Base-by-base conservation (phyloP, 2,888 invertebrate genomes). In the Xylota sylvarum region DNA sequence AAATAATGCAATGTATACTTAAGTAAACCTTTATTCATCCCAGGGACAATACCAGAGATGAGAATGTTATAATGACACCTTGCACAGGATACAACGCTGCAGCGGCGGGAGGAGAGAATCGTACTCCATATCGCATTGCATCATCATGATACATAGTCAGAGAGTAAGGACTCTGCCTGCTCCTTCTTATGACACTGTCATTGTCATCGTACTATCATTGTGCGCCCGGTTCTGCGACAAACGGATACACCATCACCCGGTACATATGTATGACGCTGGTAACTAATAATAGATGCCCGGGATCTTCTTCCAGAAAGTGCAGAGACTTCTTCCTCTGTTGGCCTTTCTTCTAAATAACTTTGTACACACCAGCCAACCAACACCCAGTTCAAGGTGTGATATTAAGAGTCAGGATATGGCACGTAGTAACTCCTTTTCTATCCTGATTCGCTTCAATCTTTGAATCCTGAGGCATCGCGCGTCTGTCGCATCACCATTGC, bases 391-490 rank as follows among this genome's bases (percentile, higher is more conserved):
- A 76, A 85, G 81, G 85, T 85, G 80, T 80, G 81, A 81, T 80
- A 81, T 72, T 72, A 86, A 72, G 72, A 55, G 77, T 73, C 82
- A 78, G 86, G 86, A 81, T 77, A 62, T 86, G 48, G 85, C 86
- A 86, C 86, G 86, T 86, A 82, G 86, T 86, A 82, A 86, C 81
- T 82, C 86, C 82, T 86, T 82, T 86, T 86, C 86, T 73, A 86
- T 82, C 86, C 82, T 78, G 82, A 86, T 86, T 86, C 86, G 69
- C 82, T 73, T 86, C 86, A 86, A 86, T 86, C 86, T 86, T 77
- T 86, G 85, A 86, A 60, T 86, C 81, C 81, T 82, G 86, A 82
- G 62, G 73, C 73, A 82, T 77, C 67, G 82, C 77, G 81, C 69
- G 60, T 78, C 77, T 86, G 86, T 82, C 86, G 77, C 81, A 82